A percentile compares a stretch with the other conserved stretches of the same genome.
Conservation (phyloP, 2,888 invertebrate species). For the Tachina grossa region DNA sequence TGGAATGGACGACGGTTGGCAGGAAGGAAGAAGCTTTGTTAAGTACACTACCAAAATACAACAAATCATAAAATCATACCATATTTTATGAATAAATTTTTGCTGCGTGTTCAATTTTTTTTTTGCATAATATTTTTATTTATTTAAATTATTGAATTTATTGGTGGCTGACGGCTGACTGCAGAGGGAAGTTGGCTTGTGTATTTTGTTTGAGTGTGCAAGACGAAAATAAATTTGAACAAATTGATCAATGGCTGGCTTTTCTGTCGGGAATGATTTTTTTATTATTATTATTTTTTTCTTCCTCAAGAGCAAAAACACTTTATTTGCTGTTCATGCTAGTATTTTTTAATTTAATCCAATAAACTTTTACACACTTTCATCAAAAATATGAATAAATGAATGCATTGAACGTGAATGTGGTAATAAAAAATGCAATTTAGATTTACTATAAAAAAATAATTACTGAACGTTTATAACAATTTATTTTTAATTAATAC, state of each 20-base stretch:
- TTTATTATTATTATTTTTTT: slow-evolving; percentile 26
- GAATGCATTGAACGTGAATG: neutral
- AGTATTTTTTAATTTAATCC: neutral
- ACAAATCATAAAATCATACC: slow-evolving; percentile 42
- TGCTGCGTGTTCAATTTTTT: slow-evolving; percentile 47
- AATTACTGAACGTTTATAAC: neutral
- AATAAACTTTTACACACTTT: slow-evolving; percentile 5
- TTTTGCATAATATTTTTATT: neutral
- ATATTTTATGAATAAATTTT: slow-evolving; percentile 51
- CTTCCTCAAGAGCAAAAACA: neutral
- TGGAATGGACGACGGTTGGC: neutral
- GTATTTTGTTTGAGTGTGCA: neutral
- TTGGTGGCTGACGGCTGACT: slow-evolving; percentile 15
- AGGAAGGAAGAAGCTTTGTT: slow-evolving; percentile 23
- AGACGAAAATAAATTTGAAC: slow-evolving; percentile 38
- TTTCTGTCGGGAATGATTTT: slow-evolving; percentile 25
- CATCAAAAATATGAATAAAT: slow-evolving; percentile 6
- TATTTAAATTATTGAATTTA: slow-evolving; percentile 41
- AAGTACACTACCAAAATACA: slow-evolving; percentile 14
- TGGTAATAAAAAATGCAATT: neutral
- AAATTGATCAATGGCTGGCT: slow-evolving; percentile 55
- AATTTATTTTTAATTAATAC: slow-evolving; percentile 7
- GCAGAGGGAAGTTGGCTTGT: neutral
- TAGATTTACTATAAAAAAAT: neutral
- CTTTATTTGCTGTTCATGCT: slow-evolving; percentile 21